Evolutionary conservation across 2,113 vertebrate genomes (phyloP).

Genomic region (Anhinga rufa): DNA sequence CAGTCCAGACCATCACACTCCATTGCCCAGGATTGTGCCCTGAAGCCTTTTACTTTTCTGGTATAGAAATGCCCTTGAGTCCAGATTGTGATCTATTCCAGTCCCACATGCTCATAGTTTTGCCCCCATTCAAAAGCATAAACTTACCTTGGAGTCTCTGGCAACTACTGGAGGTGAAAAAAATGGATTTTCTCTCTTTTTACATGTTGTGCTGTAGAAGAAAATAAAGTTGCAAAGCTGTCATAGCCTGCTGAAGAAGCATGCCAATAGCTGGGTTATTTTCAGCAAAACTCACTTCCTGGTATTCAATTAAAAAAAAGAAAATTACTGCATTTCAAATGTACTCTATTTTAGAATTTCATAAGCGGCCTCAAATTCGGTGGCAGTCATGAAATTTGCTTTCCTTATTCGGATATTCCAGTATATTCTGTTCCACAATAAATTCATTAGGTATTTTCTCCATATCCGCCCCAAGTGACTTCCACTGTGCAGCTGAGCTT

Average conservation of each 20-base stretch:
- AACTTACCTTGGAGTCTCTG: background rate
- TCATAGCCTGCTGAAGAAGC: background rate
- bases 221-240: background rate
- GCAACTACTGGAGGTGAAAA: background rate
- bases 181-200: slow-evolving; percentile 14
- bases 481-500: background rate
- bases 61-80: background rate
- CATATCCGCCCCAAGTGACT: background rate
- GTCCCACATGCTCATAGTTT: background rate
- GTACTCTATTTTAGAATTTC: slow-evolving; percentile 16
- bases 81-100: rapidly evolving
- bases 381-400: background rate
- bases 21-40: background rate
- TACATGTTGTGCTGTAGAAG: background rate
- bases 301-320: slow-evolving; percentile 3
- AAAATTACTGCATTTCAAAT: slow-evolving; percentile 43
- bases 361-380: background rate
- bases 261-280: background rate
- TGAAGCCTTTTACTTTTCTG: background rate
- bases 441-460: background rate
- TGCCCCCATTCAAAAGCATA: background rate
- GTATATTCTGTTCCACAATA: background rate
- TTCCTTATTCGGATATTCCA: background rate
- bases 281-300: slow-evolving; percentile 37
- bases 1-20: background rate